These are phyloP conservation scores for Nasonia giraulti DNA, from an alignment of 1,140 invertebrate genomes.

Conservation along the genomic window DNA sequence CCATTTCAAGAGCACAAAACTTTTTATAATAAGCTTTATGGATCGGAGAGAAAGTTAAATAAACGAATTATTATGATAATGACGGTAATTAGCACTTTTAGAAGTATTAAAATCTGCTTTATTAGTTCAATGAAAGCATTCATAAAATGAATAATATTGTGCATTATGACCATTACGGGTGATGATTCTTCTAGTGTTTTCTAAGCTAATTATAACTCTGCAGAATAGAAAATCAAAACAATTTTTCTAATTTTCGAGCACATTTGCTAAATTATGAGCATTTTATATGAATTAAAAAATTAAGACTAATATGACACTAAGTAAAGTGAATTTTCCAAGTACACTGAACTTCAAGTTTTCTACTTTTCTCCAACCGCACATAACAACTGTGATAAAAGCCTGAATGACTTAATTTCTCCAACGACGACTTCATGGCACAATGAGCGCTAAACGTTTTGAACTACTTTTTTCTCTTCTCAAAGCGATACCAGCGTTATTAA, in stretches of 20 bases:
- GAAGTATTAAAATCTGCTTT: background rate
- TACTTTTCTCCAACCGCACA: background rate
- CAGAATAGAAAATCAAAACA: background rate
- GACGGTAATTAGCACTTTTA: background rate
- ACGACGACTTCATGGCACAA: conserved; percentile 1
- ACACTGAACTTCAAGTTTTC: background rate
- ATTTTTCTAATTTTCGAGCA: no score
- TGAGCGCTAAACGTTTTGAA: conserved; percentile 1
- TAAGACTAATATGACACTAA: background rate
- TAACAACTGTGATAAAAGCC: background rate
- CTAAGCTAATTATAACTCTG: background rate
- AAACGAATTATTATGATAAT: background rate
- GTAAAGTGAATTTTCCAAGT: background rate
- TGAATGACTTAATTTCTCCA: background rate
- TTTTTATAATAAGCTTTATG: background rate
- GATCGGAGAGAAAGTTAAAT: background rate
- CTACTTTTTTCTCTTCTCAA: background rate
- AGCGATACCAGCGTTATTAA: background rate
- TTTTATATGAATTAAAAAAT: no score
- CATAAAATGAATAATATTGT: no score
- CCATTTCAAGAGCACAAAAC: background rate
- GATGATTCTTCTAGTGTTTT: background rate
- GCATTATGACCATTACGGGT: no score
- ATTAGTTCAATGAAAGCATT: background rate
- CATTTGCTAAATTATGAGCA: no score